phyloP scores from a whole-genome alignment of 1,140 invertebrate species.

The Sycobia sp. region DNA sequence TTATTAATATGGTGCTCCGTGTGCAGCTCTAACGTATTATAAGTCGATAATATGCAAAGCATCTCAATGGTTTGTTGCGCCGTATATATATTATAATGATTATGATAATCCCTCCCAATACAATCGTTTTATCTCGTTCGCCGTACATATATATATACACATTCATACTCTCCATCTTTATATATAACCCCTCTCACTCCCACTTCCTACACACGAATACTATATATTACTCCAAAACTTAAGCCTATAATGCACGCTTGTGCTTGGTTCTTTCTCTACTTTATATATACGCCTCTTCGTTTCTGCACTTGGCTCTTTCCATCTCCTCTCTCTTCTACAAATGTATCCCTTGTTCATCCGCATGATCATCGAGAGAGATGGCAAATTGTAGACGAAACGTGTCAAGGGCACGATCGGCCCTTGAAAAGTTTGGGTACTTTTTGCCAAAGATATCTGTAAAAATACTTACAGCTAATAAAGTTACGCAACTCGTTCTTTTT shows the following conservation, averaged over 20 bases:
- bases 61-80: background rate
- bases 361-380: background rate
- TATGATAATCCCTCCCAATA: background rate
- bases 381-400: conserved; percentile 3
- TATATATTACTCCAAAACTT: too few relatives aligned
- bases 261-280: too few relatives aligned
- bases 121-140: background rate
- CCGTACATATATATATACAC: too few relatives aligned
- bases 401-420: conserved; percentile 35
- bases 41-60: background rate
- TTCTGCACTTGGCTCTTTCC: too few relatives aligned
- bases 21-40: background rate
- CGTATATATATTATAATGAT: too few relatives aligned
- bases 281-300: too few relatives aligned
- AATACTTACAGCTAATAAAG: background rate
- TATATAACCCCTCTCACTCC: too few relatives aligned
- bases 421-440: conserved; percentile 29
- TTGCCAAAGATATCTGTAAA: conserved; percentile 37
- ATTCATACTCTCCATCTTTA: too few relatives aligned
- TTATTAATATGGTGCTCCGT: background rate
- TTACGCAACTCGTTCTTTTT: conserved; percentile 36
- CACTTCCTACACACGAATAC: too few relatives aligned
- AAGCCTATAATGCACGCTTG: too few relatives aligned
- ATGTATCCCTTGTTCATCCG: too few relatives aligned
- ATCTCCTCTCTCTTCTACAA: too few relatives aligned